Base-by-base conservation (phyloP, 1,140 invertebrate species). In the Charaxes varanes region DNA sequence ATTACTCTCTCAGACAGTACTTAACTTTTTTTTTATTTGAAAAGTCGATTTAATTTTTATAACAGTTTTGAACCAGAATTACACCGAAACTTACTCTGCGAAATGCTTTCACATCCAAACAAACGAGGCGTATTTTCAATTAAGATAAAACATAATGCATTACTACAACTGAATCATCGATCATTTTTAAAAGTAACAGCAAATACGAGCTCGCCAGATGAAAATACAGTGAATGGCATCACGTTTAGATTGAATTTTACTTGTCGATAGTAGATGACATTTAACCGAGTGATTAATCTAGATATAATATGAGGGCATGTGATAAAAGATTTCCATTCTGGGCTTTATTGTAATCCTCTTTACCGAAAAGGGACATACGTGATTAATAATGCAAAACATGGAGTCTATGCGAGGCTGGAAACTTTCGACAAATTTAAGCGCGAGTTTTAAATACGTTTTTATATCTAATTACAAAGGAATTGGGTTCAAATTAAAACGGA, bases 341-440 rank as follows among this genome's bases (percentile, higher is more conserved):
- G 13, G 18, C 18, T 27, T 27, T 34, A 19, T 30, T 33, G 30
- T 30, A 47, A 41, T 35, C 37, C 18, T 41, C 31, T 41, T 47
- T 35, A 35, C 44, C 24, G 21, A 40, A 46, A 38, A 34, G 30
- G 36, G 28, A 38, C n/a, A 4, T 28, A 28, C 27, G 16, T 28
- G 27, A 28, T 28, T 28, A 28, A 28, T 28, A 28, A 28, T 28
- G 27, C 27, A 28, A 28, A 10, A 28, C 27, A 15, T 5, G 8
- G 14, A 14, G 7, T 28, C 12, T 28, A 28, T 28, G 16, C n/a
- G 14, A n/a, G 27, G 27, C 13, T 10, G n/a, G 14, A 28, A 28
- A 28, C 13, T 28, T 28, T 28, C 27, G 27, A 28, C 27, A 28
- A 28, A 6, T 16, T 28, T 8, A 6, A 28, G 2, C 14, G 27